phyloP scores from a whole-genome alignment of 2,113 vertebrate species.

The Stegastes partitus region DNA sequence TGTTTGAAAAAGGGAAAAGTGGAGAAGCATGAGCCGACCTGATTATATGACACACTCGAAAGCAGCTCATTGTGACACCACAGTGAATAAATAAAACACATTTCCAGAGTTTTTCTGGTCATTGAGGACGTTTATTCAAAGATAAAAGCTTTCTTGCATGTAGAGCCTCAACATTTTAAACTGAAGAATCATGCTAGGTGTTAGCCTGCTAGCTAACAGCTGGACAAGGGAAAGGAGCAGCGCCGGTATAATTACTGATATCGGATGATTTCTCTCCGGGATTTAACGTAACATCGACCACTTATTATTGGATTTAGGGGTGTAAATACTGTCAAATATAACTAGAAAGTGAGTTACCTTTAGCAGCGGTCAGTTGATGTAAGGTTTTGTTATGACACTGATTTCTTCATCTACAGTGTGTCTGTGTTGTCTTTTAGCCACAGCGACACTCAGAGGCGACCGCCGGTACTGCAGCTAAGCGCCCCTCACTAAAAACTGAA shows the following conservation, averaged over 20 bases:
- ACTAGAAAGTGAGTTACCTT: constrained; percentile 54
- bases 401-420: constrained; percentile 30
- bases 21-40: not conserved
- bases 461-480: not conserved
- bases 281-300: not conserved
- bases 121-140: not conserved
- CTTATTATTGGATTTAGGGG: accelerated
- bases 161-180: not conserved
- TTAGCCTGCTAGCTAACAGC: not conserved
- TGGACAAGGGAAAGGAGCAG: not conserved
- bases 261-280: accelerated
- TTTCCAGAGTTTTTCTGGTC: too few relatives aligned
- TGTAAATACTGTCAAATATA: not conserved
- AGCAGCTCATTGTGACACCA: not conserved
- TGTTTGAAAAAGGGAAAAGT: not conserved
- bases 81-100: not conserved
- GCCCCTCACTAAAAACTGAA: not conserved
- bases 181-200: not conserved
- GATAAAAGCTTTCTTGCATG: constrained; percentile 18
- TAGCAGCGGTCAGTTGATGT: constrained; percentile 59
- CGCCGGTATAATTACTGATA: accelerated
- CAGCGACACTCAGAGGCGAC: not conserved
- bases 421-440: not conserved
- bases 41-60: not conserved
- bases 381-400: constrained; percentile 66